Conservation (phyloP, 1,140 invertebrate genomes). For the Megalopta genalis region DNA sequence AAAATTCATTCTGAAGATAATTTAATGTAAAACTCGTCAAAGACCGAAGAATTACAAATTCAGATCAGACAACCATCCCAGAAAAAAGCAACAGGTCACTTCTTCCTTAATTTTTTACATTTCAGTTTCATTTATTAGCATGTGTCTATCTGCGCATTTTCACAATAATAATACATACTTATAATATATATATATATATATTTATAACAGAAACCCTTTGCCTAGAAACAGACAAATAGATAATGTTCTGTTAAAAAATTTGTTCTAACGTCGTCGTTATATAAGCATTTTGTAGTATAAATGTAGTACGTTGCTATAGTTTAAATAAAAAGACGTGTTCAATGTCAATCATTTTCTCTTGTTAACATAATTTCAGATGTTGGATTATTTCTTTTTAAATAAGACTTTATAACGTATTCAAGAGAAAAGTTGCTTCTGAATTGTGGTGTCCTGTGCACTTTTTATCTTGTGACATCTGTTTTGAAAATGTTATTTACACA, state of each 20-base stretch:
- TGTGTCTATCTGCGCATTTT: slow-evolving; percentile 40
- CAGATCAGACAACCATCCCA: not conserved
- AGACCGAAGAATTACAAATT: not conserved
- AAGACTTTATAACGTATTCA: slow-evolving; percentile 4
- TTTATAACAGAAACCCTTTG: slow-evolving; percentile 49
- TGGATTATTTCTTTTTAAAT: slow-evolving; percentile 11
- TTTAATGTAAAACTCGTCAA: not conserved
- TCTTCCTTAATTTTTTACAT: slow-evolving; percentile 14
- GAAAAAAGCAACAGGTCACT: slow-evolving; percentile 26
- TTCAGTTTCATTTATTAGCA: slow-evolving; percentile 47
- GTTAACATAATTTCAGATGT: slow-evolving; percentile 14
- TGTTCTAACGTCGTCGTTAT: slow-evolving; percentile 33
- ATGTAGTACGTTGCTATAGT: slow-evolving; percentile 28
- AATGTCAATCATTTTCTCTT: slow-evolving; percentile 19
- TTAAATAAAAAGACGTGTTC: slow-evolving; percentile 48
- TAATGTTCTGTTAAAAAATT: slow-evolving; percentile 44
- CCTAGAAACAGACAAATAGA: slow-evolving; percentile 25
- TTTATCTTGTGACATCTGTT: slow-evolving; percentile 14
- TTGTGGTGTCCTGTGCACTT: slow-evolving; percentile 8
- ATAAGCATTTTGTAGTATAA: slow-evolving; percentile 37
- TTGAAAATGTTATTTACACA: slow-evolving; percentile 40
- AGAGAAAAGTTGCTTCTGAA: slow-evolving; percentile 13
- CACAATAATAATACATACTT: slow-evolving; percentile 51
- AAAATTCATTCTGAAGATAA: not conserved
- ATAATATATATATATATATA: slow-evolving; percentile 43